These are phyloP conservation scores for Agelastica alni DNA, from an alignment of 2,888 invertebrate species.

Conservation along the genomic window DNA sequence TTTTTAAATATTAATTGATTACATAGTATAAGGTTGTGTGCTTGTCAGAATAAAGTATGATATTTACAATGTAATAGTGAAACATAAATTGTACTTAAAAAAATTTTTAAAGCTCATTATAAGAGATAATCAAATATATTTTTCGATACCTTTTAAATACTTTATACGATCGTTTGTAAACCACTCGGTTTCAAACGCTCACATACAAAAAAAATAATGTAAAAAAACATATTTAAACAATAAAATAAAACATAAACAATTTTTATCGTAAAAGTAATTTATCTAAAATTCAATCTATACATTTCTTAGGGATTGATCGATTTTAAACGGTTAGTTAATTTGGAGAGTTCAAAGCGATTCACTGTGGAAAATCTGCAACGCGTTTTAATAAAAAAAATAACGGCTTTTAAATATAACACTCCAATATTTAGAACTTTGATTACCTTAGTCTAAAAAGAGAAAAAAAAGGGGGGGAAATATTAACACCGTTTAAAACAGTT, in stretches of 20 bases:
- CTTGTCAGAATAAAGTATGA: slow-evolving; percentile 58
- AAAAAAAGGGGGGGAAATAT: too few relatives aligned
- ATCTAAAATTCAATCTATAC: slow-evolving; percentile 51
- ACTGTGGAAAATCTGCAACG: background rate
- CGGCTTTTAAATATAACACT: background rate
- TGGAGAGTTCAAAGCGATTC: background rate
- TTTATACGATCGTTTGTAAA: slow-evolving; percentile 36
- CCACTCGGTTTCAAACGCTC: slow-evolving; percentile 31
- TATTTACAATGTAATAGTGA: slow-evolving; percentile 59
- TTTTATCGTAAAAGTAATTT: slow-evolving; percentile 38
- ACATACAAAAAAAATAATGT: slow-evolving; percentile 32
- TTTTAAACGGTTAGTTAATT: slow-evolving; percentile 45
- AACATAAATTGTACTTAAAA: slow-evolving; percentile 56
- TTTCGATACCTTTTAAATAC: slow-evolving; percentile 37
- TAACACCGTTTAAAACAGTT: slow-evolving; percentile 42
- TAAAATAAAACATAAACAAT: slow-evolving; percentile 38
- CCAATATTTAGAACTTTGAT: background rate
- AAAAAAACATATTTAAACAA: slow-evolving; percentile 33
- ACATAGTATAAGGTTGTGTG: slow-evolving; percentile 59
- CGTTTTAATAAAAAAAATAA: too few relatives aligned
- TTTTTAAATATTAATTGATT: slow-evolving; percentile 59
- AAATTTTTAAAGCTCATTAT: slow-evolving; percentile 52
- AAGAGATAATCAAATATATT: slow-evolving; percentile 45
- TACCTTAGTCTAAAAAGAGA: too few relatives aligned
- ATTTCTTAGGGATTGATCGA: slow-evolving; percentile 51